phyloP scores from a whole-genome alignment of 2,797 vertebrate genomes.

The Pogoniulus pusillus region DNA sequence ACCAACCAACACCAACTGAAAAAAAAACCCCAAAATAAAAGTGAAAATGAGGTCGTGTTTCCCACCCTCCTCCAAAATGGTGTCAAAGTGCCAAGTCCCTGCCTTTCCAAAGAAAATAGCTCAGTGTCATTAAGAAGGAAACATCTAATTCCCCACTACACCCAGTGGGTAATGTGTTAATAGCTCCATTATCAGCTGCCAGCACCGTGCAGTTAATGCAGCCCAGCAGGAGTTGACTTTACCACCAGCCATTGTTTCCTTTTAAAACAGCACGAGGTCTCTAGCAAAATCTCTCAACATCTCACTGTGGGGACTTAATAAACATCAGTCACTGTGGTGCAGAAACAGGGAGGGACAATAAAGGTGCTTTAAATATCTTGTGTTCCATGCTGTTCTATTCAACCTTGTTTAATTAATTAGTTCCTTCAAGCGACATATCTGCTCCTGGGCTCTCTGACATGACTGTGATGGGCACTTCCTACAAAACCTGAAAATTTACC shows the following conservation, averaged over 20 bases:
- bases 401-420: conserved; percentile 72
- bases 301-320: conserved; percentile 72
- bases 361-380: conserved; percentile 68
- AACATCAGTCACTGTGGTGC: conserved; percentile 72
- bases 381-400: conserved; percentile 67
- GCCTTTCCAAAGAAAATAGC: conserved; percentile 64
- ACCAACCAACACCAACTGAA: not conserved
- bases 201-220: conserved; percentile 76
- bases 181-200: conserved; percentile 74
- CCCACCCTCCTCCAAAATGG: not conserved
- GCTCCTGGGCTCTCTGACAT: not conserved
- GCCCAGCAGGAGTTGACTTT: conserved; percentile 79
- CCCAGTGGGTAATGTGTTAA: conserved; percentile 78
- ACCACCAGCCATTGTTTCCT: conserved; percentile 76
- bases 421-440: conserved; percentile 37
- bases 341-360: conserved; percentile 34
- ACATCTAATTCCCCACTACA: conserved; percentile 74
- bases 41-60: not conserved
- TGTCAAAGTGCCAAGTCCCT: conserved; percentile 39
- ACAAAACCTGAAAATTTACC: not conserved
- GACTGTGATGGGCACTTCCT: not conserved
- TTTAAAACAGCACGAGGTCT: conserved; percentile 72
- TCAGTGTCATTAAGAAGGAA: conserved; percentile 73
- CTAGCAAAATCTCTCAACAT: conserved; percentile 73
- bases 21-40: not conserved